Evolutionary conservation across 2,113 vertebrate species (phyloP), one percentile per base, ranked within the genome.

Genomic region (Amphilophus citrinellus): DNA sequence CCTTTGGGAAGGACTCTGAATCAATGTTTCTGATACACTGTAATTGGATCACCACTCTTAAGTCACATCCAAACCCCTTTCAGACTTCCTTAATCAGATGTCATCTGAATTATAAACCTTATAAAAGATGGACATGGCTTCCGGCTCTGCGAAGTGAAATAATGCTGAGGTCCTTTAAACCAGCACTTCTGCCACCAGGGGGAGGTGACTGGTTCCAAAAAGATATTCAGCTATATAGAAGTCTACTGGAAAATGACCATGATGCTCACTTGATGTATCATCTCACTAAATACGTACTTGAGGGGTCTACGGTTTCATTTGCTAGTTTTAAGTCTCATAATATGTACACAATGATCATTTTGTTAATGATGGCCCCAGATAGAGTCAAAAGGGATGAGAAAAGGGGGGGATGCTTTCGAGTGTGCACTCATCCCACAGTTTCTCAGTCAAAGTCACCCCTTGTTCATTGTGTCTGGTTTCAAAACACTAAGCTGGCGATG

Each of bases 1-100:
- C 80, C 88, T 84, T 59, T 44, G 63, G 77, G 87, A 77, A 53
- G 39, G 63, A 79, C 37, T 80, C 65, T 61, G 60, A 80, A 87
- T 84, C 73, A 77, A 77, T 76, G 60, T 13, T 59, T 82, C 61
- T 42, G 68, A 85, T 57, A 50, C 18, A 22, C 10, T 62, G 73
- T 77, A 65, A 87, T 77, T 35, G 14, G 56, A 61, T 83, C 59
- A 47, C 63, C 56, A 15, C 8, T 61, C 39, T 73, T 56, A 73
- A 65, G 58, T n/a, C 20, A 63, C 44, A 59, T 18, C 4, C 61
- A 17, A 37, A 35, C 27, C 47, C 47, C 32, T 73, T 56, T 73
- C 47, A 56, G 27, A 35, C 68, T 56, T 73, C 68, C 68, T 73
- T 73, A 73, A 73, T 73, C 68, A 56, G 68, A 73, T 14, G 68